phyloP scores from a whole-genome alignment of 2,113 vertebrate genomes.

The Dromas ardeola region DNA sequence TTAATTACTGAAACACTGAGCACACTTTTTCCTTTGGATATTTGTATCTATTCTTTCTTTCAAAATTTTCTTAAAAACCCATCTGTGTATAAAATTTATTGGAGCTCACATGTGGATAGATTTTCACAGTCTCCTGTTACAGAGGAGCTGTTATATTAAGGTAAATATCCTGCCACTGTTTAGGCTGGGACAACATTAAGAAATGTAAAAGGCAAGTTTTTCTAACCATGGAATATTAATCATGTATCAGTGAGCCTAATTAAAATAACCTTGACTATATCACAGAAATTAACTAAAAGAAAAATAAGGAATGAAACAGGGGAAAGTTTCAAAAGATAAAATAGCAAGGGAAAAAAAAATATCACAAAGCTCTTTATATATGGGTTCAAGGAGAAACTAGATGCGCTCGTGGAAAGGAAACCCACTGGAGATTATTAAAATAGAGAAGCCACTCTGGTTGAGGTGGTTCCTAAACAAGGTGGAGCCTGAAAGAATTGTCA shows the following conservation, averaged over 20 bases:
- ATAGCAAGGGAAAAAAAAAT: neutral
- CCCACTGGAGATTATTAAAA: neutral
- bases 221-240: neutral
- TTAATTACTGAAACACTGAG: conserved; percentile 8
- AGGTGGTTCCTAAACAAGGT: neutral
- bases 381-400: neutral
- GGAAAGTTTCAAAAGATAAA: neutral
- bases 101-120: neutral
- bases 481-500: neutral
- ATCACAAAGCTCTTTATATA: neutral
- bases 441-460: neutral
- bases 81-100: neutral
- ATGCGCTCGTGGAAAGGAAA: neutral
- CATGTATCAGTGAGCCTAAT: neutral
- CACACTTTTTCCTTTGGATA: neutral
- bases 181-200: neutral
- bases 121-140: neutral
- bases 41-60: neutral
- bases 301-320: neutral
- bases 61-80: neutral
- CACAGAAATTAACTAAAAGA: neutral
- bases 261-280: neutral
- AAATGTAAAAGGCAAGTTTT: neutral
- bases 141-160: neutral
- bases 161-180: neutral